phyloP scores from a whole-genome alignment of 1,140 invertebrate genomes.

The Watersipora subatra region DNA sequence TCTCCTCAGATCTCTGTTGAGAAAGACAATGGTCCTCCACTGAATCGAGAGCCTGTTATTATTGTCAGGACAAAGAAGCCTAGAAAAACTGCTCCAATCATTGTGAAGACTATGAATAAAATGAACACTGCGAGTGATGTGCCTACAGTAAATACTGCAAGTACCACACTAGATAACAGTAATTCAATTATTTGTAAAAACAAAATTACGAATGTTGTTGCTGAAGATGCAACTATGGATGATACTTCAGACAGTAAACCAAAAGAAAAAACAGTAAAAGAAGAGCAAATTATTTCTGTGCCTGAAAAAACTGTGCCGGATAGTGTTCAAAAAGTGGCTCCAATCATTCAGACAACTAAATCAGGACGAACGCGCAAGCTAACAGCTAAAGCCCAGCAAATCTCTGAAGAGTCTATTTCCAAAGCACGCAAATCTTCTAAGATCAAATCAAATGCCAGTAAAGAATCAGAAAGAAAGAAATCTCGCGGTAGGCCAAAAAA shows the following conservation, averaged over 20 bases:
- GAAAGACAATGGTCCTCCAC: neutral
- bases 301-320: neutral
- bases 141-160: neutral
- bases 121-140: neutral
- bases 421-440: too few relatives aligned
- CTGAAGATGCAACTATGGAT: neutral
- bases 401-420: neutral
- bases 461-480: neutral
- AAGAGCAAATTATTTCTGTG: neutral
- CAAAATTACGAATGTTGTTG: neutral
- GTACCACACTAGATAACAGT: neutral
- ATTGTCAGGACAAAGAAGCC: neutral
- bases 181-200: neutral
- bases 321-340: neutral
- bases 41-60: neutral
- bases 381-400: neutral
- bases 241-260: neutral
- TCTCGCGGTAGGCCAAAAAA: neutral
- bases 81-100: neutral
- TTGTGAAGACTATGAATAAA: neutral
- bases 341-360: neutral
- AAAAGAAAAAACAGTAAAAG: neutral
- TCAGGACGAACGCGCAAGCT: neutral
- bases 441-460: neutral
- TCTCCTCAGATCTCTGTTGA: too few relatives aligned